Evolutionary conservation across 2,797 vertebrate genomes (phyloP), one percentile per base, ranked within the genome.

Genomic region (Gymnocypris eckloni): DNA sequence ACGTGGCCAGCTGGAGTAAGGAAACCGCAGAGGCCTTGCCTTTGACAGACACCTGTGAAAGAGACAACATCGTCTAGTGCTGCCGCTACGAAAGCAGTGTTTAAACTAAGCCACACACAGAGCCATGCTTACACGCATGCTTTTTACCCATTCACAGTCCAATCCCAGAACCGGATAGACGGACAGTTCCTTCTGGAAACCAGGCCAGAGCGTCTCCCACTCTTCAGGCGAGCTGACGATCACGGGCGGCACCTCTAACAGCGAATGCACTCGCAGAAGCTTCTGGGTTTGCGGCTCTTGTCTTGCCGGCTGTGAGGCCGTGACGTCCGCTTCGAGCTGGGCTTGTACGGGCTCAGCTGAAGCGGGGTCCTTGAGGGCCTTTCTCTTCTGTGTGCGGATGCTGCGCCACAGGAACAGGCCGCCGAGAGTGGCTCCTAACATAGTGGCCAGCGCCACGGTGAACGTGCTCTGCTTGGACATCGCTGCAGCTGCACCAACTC

Each of bases 121-220:
- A 79, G 18, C 6, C 81, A 87, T 86, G 91, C 93, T 94, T 94
- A 94, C 93, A 88, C 89, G 90, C 50, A 86, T 82, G 33, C 72
- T 83, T 86, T 95, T 97, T 97, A 99, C 98, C 98, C 98, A 99
- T 95, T 99, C 98, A 91, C 98, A 99, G 92, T 99, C 98, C 0
- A 99, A 93, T 75, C 98, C 98, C 91, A 99, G 96, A 25, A 98
- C 97, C 0, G 97, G 97, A 89, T 95, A 93, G 59, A 93, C 91
- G 0, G 94, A 91, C 90, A 99, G 92, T 79, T 99, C 97, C 81
- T 93, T 90, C 76, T 95, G 94, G 90, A 99, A 91, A 75, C 93
- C 91, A 0, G 96, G 96, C 95, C 97, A 97, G 39, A 96, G 90
- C 67, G 84, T 88, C 88, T 94, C 93, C 98, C 98, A 99, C 20